These are phyloP conservation scores for Cryptus viduatorius DNA, from an alignment of 2,888 invertebrate species.

Conservation along the genomic window DNA sequence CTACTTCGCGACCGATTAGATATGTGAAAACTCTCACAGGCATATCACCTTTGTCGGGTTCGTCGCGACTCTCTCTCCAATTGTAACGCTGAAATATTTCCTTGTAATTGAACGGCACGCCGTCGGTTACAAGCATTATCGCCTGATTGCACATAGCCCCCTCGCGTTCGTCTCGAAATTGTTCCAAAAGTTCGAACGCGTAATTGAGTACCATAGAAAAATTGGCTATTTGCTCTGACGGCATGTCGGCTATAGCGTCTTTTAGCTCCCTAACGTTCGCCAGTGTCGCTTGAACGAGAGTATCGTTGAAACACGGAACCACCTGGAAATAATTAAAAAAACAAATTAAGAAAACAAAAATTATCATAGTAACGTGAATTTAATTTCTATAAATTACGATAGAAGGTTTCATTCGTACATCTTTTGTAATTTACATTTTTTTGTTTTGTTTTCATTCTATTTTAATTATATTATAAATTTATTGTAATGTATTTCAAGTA, in stretches of 20 bases:
- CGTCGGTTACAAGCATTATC: slow-evolving; percentile 99
- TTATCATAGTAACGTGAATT: not conserved
- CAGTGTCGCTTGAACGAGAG: slow-evolving; percentile 95
- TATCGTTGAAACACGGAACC: slow-evolving; percentile 95
- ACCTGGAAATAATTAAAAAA: slow-evolving; percentile 71
- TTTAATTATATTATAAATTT: too few relatives aligned
- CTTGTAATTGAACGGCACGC: slow-evolving; percentile 97
- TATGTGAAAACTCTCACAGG: slow-evolving; percentile 99
- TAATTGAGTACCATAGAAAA: slow-evolving; percentile 95
- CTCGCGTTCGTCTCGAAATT: slow-evolving; percentile 87
- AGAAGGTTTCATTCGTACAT: too few relatives aligned
- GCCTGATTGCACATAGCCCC: slow-evolving; percentile 94
- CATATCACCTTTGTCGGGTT: slow-evolving; percentile 85
- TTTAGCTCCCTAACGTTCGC: slow-evolving; percentile 94
- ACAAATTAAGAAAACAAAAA: not conserved
- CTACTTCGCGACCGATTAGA: slow-evolving; percentile 95
- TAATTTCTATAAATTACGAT: too few relatives aligned
- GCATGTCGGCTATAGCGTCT: slow-evolving; percentile 91
- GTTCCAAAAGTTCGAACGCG: slow-evolving; percentile 94
- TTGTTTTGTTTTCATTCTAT: too few relatives aligned
- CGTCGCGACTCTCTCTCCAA: slow-evolving; percentile 89
- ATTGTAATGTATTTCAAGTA: too few relatives aligned
- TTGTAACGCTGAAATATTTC: slow-evolving; percentile 97
- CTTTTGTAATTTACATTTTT: too few relatives aligned
- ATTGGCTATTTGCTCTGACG: slow-evolving; percentile 96